phyloP scores from a whole-genome alignment of 2,797 vertebrate genomes.

The Intellagama lesueurii region DNA sequence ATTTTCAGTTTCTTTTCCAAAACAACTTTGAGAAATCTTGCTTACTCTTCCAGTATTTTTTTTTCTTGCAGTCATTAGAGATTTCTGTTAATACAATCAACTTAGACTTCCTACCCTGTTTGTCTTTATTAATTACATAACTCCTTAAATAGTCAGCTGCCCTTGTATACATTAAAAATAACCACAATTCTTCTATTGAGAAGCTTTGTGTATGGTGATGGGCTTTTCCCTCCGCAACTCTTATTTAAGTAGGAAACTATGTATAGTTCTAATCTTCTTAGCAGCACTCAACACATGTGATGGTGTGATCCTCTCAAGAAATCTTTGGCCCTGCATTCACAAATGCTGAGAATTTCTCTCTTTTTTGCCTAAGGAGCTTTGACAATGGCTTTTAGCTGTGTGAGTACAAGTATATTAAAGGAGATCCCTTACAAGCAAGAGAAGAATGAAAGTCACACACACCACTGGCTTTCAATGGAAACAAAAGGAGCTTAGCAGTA shows the following conservation, averaged over 20 bases:
- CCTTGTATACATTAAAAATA: background rate
- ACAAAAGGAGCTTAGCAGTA: slow-evolving; percentile 66
- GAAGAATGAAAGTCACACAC: slow-evolving; percentile 69
- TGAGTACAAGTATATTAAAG: slow-evolving; percentile 68
- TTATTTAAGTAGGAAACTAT: slow-evolving; percentile 41
- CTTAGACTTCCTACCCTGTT: background rate
- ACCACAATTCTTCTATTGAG: background rate
- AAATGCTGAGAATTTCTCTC: slow-evolving; percentile 56
- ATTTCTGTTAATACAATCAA: background rate
- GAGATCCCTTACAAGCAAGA: slow-evolving; percentile 52
- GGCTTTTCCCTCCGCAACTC: background rate
- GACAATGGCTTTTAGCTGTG: slow-evolving; percentile 60
- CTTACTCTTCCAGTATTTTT: background rate
- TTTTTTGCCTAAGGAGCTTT: slow-evolving; percentile 62
- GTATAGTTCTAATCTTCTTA: slow-evolving; percentile 69
- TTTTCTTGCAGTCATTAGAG: background rate
- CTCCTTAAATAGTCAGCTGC: background rate
- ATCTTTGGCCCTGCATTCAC: slow-evolving; percentile 54
- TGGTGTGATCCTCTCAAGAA: slow-evolving; percentile 41
- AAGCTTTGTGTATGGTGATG: slow-evolving; percentile 33
- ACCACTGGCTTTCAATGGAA: slow-evolving; percentile 71
- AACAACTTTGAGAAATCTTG: background rate
- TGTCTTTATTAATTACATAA: background rate
- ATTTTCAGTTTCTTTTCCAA: background rate
- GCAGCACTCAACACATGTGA: slow-evolving; percentile 40